Base-by-base conservation (phyloP, 2,888 invertebrate species). In the Linnaemya tessellans region DNA sequence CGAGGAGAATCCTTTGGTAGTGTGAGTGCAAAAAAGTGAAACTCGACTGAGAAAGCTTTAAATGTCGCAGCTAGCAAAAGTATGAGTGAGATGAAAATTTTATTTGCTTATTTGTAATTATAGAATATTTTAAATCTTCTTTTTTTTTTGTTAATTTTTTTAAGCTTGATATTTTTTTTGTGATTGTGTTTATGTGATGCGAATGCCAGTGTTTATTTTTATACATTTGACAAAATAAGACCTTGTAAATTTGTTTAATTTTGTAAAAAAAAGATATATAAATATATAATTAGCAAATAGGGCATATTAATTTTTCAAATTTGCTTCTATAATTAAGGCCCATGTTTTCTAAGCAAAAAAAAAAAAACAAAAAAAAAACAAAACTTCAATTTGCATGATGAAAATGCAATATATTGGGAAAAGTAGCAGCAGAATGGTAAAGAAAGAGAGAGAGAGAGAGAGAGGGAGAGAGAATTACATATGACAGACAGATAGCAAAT, bases 231-330 rank as follows among this genome's bases (percentile, higher is more conserved):
- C 5, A 56, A 8, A 9, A 38, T 20, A 51, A 79, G 10, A 35
- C 18, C 64, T 64, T 80, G 71, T 80, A 80, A 71, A 71, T 80
- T 80, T 46, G 43, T 64, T 80, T 71, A 64, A 54, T 18, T 60
- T 67, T 41, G 41, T 41, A 54, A 64, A 51, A 5, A 38, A 11
- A 18, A 46, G 41, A 25, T 13, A 78, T 18, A 25, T 60, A 30
- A 30, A 25, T 13, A 78, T 18, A 38, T 60, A 62, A 70, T 70
- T 51, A 58, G n/a, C 49, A 58, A 58, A 1, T 58, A 51, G 20
- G 43, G 10, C 20, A 22, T 51, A 70, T 49, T 70, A n/a, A 20
- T 79, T 79, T 79, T 30, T 62, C 0, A 46, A 70, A 62, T 51
- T 70, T 64, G 60, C 78, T 67, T 30, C 5, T 3, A 30, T 30